These are phyloP conservation scores for Laupala kohalensis DNA, from an alignment of 1,140 invertebrate species.

Conservation along the genomic window DNA sequence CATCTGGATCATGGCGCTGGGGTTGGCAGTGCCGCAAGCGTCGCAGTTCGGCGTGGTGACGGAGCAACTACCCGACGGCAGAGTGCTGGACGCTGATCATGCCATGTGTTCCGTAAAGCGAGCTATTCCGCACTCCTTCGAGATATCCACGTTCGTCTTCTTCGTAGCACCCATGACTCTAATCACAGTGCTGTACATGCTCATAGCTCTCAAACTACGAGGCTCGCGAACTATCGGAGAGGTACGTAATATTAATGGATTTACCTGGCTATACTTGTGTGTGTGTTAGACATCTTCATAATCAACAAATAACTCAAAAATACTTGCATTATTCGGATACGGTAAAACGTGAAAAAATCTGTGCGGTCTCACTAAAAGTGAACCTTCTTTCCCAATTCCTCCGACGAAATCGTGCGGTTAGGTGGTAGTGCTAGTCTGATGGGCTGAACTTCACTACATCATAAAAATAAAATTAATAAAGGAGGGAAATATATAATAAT, in stretches of 20 bases:
- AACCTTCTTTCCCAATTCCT: too few relatives aligned
- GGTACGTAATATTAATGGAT: not conserved
- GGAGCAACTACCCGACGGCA: constrained; percentile 2
- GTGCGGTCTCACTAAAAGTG: too few relatives aligned
- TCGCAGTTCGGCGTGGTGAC: constrained; percentile 23
- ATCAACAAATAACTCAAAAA: too few relatives aligned
- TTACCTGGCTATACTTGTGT: too few relatives aligned
- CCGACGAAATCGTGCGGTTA: too few relatives aligned
- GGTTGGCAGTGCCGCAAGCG: constrained; percentile 58
- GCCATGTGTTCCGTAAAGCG: constrained; percentile 6
- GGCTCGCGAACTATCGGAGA: constrained; percentile 24
- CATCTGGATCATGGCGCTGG: constrained; percentile 57
- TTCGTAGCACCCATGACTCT: constrained; percentile 66
- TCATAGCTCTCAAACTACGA: constrained; percentile 52
- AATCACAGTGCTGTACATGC: constrained; percentile 54
- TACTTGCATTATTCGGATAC: too few relatives aligned
- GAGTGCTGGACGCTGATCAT: not conserved
- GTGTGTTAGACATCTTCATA: too few relatives aligned
- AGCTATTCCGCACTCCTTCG: constrained; percentile 39
- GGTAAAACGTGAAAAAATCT: too few relatives aligned
- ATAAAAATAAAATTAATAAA: too few relatives aligned
- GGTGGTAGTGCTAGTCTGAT: too few relatives aligned
- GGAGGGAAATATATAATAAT: too few relatives aligned
- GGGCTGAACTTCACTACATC: too few relatives aligned
- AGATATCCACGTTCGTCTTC: constrained; percentile 59